Conservation (phyloP, 2,797 vertebrate species). For the Gymnothorax reevesii region DNA sequence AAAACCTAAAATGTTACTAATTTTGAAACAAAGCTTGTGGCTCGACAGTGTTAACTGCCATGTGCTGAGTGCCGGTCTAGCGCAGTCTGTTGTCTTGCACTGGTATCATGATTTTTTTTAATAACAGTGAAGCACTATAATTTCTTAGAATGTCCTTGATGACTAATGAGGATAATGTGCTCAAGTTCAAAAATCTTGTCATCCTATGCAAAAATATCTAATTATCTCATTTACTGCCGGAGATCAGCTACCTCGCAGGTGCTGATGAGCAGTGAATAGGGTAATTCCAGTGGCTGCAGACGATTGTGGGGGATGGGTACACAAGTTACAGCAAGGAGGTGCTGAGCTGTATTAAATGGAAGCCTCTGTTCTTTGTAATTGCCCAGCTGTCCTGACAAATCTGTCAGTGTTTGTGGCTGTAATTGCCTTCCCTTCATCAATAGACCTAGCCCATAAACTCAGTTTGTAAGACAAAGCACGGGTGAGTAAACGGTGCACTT, state of each 20-base stretch:
- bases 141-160: slow-evolving; percentile 30
- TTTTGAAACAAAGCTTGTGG: background rate
- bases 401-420: slow-evolving; percentile 57
- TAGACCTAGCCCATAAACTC: slow-evolving; percentile 7
- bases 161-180: slow-evolving; percentile 50
- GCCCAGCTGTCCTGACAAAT: slow-evolving; percentile 65
- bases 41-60: background rate
- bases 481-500: slow-evolving; percentile 20
- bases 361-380: slow-evolving; percentile 73
- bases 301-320: slow-evolving; percentile 50
- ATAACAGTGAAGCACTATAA: slow-evolving; percentile 28
- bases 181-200: slow-evolving; percentile 43
- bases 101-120: background rate
- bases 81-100: background rate
- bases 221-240: slow-evolving; percentile 53
- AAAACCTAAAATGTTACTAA: background rate
- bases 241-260: slow-evolving; percentile 56
- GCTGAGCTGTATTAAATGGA: slow-evolving; percentile 63
- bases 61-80: background rate
- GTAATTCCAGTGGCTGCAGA: slow-evolving; percentile 56
- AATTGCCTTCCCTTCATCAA: slow-evolving; percentile 57
- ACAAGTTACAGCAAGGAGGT: slow-evolving; percentile 51
- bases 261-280: slow-evolving; percentile 66
- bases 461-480: slow-evolving; percentile 22
- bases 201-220: slow-evolving; percentile 50